A percentile compares a stretch with the other conserved stretches of the same genome.
These are phyloP conservation scores for Leptonema lineaticorne DNA, from an alignment of 1,140 invertebrate genomes.

Conservation along the genomic window DNA sequence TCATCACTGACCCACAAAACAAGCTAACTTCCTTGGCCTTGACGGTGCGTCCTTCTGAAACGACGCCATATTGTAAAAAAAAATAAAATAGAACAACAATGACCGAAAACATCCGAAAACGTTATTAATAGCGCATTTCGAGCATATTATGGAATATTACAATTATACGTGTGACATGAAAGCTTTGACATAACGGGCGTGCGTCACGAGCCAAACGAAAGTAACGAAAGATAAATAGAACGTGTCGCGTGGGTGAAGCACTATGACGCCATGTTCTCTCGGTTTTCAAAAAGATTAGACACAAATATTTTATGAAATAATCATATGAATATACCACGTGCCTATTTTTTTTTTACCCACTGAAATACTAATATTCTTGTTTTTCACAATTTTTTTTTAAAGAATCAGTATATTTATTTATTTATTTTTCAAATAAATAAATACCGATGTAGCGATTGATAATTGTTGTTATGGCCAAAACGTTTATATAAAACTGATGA, in stretches of 20 bases:
- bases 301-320: background rate
- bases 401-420: no score
- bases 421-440: no score
- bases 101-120: no score
- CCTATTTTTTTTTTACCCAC: background rate
- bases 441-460: no score
- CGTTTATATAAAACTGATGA: no score
- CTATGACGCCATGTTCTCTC: background rate
- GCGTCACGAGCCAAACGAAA: no score
- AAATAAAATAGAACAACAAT: no score
- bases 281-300: background rate
- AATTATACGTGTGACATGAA: no score
- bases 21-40: background rate
- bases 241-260: background rate
- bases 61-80: background rate
- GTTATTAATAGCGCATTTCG: no score
- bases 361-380: background rate
- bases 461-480: no score
- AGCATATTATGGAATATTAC: no score
- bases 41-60: background rate
- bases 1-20: background rate
- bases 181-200: background rate
- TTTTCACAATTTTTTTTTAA: background rate
- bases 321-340: no score
- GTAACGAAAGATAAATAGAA: background rate